phyloP scores from a whole-genome alignment of 1,140 invertebrate genomes.

The Riptortus pedestris region DNA sequence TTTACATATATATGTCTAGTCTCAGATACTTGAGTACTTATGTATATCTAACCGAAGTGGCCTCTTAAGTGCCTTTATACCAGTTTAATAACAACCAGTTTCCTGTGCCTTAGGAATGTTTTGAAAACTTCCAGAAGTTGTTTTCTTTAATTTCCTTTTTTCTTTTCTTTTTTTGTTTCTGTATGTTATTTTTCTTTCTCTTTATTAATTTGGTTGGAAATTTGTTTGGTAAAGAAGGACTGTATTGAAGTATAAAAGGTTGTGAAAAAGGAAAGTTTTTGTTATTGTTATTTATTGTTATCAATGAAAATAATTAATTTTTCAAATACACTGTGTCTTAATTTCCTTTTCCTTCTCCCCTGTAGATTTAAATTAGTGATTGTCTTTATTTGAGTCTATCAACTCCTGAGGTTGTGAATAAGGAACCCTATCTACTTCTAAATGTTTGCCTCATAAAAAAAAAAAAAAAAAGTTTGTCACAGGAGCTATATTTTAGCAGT shows the following conservation, averaged over 20 bases:
- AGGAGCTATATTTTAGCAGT: too few species aligned
- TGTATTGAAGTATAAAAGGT: slow-evolving; percentile 5
- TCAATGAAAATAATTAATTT: slow-evolving; percentile 14
- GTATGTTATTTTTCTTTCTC: too few species aligned
- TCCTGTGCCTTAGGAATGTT: slow-evolving; percentile 17
- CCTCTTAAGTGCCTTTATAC: slow-evolving; percentile 3
- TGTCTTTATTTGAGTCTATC: too few species aligned
- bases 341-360: not conserved
- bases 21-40: slow-evolving; percentile 7
- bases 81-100: not conserved
- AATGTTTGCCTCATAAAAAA: too few species aligned
- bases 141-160: not conserved
- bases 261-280: slow-evolving; percentile 16
- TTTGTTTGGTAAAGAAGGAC: slow-evolving; percentile 1
- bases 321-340: not conserved
- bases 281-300: slow-evolving; percentile 19
- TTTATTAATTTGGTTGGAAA: slow-evolving; percentile 2
- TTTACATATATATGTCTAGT: slow-evolving; percentile 8
- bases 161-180: not conserved
- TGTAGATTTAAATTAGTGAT: too few species aligned
- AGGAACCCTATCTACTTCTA: too few species aligned
- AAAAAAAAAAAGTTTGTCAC: too few species aligned
- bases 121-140: slow-evolving; percentile 7
- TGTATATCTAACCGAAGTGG: not conserved
- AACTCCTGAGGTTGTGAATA: too few species aligned